Conservation (phyloP, 92 coral and sea anemone species). For the Paragorgia papillata region DNA sequence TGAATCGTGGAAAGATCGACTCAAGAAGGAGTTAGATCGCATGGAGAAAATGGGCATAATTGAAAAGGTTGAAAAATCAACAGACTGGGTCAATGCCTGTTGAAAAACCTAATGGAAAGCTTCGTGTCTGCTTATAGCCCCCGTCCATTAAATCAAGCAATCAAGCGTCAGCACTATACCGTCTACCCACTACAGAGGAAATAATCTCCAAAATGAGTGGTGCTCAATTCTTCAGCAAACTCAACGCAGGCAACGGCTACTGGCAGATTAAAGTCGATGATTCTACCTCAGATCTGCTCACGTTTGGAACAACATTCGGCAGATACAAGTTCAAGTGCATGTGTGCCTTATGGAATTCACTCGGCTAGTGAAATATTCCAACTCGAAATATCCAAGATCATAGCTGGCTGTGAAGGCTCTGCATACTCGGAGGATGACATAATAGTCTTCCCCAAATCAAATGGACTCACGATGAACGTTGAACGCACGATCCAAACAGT, state of each 20-base stretch:
- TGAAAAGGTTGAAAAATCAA: too few species aligned
- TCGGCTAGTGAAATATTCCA: constrained; percentile 50
- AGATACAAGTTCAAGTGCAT: too few species aligned
- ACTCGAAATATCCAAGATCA: constrained; percentile 38
- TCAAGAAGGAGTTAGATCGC: too few species aligned
- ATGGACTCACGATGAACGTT: too few species aligned
- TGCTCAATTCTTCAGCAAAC: too few species aligned
- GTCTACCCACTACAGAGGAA: constrained; percentile 40
- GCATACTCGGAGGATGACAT: constrained; percentile 45
- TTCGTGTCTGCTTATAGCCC: constrained; percentile 8
- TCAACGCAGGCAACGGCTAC: too few species aligned
- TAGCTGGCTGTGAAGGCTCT: constrained; percentile 33
- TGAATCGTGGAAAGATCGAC: too few species aligned
- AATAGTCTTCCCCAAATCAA: constrained; percentile 44
- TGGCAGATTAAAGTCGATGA: constrained; percentile 18
- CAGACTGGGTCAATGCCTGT: too few species aligned
- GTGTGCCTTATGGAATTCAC: constrained; percentile 48
- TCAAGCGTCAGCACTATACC: constrained; percentile 27
- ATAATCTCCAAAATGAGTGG: constrained; percentile 32
- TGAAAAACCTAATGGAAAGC: too few species aligned
- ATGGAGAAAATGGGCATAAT: too few species aligned
- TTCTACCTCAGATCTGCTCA: constrained; percentile 7
- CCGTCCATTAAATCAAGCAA: constrained; percentile 10
- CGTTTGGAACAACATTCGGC: constrained; percentile 32
- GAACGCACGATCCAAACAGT: too few species aligned